These are phyloP conservation scores for Agriopis leucophaearia DNA, from an alignment of 2,888 invertebrate species.

Conservation along the genomic window DNA sequence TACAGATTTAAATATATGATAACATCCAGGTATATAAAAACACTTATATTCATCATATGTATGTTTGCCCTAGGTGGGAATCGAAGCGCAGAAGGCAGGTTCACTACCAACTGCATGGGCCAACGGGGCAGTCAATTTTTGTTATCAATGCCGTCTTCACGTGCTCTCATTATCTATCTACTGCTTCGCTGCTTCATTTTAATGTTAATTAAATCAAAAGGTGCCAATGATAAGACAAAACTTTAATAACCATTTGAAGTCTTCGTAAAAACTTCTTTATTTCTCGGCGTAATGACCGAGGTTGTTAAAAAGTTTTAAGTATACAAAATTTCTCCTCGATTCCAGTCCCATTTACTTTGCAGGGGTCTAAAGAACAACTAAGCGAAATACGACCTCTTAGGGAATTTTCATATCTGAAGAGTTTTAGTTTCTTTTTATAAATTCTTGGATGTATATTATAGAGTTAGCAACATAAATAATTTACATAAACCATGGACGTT, in stretches of 20 bases:
- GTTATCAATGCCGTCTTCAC: too few relatives aligned
- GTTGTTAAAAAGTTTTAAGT: conserved; percentile 31
- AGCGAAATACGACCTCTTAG: conserved; percentile 15
- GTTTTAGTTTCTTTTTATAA: neutral
- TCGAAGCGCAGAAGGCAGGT: too few relatives aligned
- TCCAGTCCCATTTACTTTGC: conserved; percentile 22
- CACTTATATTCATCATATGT: too few relatives aligned
- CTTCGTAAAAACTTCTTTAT: conserved; percentile 36
- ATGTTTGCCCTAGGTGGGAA: too few relatives aligned
- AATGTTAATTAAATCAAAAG: conserved; percentile 25
- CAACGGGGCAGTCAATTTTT: too few relatives aligned
- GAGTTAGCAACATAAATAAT: too few relatives aligned
- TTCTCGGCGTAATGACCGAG: conserved; percentile 31
- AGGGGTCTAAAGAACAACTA: conserved; percentile 23
- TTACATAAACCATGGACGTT: too few relatives aligned
- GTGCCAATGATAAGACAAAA: conserved; percentile 35
- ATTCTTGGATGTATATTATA: neutral
- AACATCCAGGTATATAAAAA: too few relatives aligned
- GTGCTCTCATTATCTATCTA: too few relatives aligned
- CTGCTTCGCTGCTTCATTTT: neutral
- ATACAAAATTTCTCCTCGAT: conserved; percentile 20
- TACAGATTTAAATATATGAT: too few relatives aligned
- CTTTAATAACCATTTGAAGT: conserved; percentile 33
- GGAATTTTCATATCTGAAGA: conserved; percentile 3
- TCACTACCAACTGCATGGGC: too few relatives aligned